Percentiles rank a stretch among this genome's conserved stretches.
Conservation (phyloP, 2,113 vertebrate species). For the Mandrillus leucophaeus region DNA sequence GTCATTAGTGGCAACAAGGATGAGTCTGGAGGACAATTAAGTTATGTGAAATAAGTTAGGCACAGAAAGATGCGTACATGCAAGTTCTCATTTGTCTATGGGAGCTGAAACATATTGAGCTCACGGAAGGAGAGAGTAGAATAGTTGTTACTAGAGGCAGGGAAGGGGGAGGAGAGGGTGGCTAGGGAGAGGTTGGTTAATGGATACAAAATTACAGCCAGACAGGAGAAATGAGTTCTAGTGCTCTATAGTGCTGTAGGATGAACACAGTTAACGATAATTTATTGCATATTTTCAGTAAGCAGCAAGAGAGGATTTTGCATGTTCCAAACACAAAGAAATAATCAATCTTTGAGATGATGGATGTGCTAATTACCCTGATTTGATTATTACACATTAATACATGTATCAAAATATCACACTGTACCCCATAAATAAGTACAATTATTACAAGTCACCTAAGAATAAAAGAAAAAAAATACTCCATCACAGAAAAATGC, state of each 20-base stretch:
- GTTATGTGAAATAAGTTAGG: neutral
- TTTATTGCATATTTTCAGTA: neutral
- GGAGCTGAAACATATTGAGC: neutral
- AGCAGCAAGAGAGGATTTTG: neutral
- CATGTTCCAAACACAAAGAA: neutral
- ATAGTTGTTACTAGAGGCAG: neutral
- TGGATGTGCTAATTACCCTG: neutral
- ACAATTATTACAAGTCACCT: neutral
- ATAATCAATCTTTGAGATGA: neutral
- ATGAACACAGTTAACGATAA: neutral
- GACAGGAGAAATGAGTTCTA: neutral
- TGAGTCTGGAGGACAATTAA: neutral
- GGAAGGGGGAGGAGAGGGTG: neutral
- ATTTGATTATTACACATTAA: neutral
- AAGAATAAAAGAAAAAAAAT: neutral
- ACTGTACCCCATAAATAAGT: neutral
- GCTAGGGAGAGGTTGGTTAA: neutral
- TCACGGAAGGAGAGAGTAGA: neutral
- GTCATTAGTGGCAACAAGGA: neutral
- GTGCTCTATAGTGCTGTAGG: neutral
- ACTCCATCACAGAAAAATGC: neutral
- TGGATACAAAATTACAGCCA: neutral
- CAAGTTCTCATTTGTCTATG: neutral
- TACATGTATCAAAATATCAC: neutral
- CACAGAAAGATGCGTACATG: neutral